Evolutionary conservation across 2,888 invertebrate species (phyloP).

Genomic region (Pseudococcus longispinus): DNA sequence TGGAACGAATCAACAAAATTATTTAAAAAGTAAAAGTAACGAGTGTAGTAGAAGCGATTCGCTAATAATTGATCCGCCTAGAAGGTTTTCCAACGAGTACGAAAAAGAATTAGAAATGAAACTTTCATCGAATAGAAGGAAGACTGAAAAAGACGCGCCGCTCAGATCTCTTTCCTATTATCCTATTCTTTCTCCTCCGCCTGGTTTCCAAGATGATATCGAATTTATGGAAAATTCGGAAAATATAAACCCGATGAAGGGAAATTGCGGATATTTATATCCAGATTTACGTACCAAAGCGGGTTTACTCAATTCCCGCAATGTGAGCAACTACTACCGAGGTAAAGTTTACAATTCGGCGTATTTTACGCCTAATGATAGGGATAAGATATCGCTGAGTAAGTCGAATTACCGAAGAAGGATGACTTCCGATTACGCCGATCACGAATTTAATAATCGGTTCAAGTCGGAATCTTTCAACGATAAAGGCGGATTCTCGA

Average conservation of each 20-base stretch:
- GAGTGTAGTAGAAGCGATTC: conserved; percentile 28
- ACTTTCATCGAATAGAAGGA: background rate
- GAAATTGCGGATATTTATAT: background rate
- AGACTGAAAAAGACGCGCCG: background rate
- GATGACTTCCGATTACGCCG: conserved; percentile 4
- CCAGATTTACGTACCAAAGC: background rate
- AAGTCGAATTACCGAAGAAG: conserved; percentile 14
- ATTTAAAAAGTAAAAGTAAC: background rate
- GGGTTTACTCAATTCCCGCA: background rate
- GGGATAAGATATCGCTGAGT: background rate
- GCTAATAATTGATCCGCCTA: background rate
- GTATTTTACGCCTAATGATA: background rate
- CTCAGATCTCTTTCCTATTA: conserved; percentile 28
- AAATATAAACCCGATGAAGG: background rate
- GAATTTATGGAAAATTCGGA: background rate
- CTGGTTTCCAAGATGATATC: conserved; percentile 70
- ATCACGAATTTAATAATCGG: background rate
- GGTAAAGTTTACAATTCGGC: background rate
- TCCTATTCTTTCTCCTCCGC: conserved; percentile 75
- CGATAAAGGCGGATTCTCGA: conserved; percentile 25
- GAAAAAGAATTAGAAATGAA: conserved; percentile 20
- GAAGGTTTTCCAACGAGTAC: conserved; percentile 6
- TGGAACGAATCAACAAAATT: background rate
- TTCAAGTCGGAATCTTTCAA: background rate
- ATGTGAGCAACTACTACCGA: background rate